Evolutionary conservation across 2,888 invertebrate genomes (phyloP).

Genomic region (Timandra comae): DNA sequence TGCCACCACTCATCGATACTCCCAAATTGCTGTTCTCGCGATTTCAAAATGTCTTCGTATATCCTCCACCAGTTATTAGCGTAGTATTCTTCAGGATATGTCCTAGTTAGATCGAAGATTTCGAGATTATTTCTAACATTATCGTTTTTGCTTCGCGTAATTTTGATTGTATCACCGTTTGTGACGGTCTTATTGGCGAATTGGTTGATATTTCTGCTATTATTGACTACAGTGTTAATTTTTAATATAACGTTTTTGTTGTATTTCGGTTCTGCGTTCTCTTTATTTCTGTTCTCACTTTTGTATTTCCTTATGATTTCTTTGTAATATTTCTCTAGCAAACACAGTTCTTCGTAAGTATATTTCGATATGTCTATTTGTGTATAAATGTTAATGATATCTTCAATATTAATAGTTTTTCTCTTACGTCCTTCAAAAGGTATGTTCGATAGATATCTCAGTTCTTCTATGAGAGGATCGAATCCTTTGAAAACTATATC

Average conservation of each 20-base stretch:
- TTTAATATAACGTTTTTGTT: slow-evolving; percentile 49
- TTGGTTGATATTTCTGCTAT: slow-evolving; percentile 38
- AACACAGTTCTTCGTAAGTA: slow-evolving; percentile 64
- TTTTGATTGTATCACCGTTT: slow-evolving; percentile 36
- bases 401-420: slow-evolving; percentile 50
- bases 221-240: slow-evolving; percentile 29
- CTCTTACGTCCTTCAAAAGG: slow-evolving; percentile 51
- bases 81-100: slow-evolving; percentile 64
- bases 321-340: slow-evolving; percentile 65
- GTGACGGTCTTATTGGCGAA: slow-evolving; percentile 28
- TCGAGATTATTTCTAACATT: slow-evolving; percentile 40
- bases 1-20: slow-evolving; percentile 71
- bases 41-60: slow-evolving; percentile 63
- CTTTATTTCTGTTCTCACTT: slow-evolving; percentile 41
- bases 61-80: slow-evolving; percentile 74
- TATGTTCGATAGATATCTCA: slow-evolving; percentile 56
- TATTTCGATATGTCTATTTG: slow-evolving; percentile 61
- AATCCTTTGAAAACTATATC: slow-evolving; percentile 70
- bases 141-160: slow-evolving; percentile 32
- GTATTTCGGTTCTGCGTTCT: slow-evolving; percentile 36
- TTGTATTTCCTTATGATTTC: slow-evolving; percentile 64
- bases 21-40: slow-evolving; percentile 63
- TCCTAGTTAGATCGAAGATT: slow-evolving; percentile 59
- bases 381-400: slow-evolving; percentile 59
- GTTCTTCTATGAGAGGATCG: slow-evolving; percentile 63